Evolutionary conservation across 2,797 vertebrate genomes (phyloP).

Genomic region (Rachycentron canadum): DNA sequence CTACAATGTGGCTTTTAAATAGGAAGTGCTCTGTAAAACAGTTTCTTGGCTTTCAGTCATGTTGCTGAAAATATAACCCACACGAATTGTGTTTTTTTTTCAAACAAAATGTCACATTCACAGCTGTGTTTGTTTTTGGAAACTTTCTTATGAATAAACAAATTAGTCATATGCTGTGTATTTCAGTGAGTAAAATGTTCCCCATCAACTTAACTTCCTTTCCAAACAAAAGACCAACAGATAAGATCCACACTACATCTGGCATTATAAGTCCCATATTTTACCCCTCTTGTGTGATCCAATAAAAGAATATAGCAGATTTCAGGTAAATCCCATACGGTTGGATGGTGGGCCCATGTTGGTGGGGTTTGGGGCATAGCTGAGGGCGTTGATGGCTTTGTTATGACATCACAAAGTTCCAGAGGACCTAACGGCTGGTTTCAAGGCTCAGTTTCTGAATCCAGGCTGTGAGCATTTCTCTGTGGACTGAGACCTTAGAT

Average conservation of each 20-base stretch:
- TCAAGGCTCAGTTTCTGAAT: too few species aligned
- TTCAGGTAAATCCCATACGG: too few species aligned
- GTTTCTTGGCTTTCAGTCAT: not conserved
- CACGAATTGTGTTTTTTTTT: constrained; percentile 7
- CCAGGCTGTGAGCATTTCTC: too few species aligned
- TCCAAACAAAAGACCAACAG: not conserved
- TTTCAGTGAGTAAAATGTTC: not conserved
- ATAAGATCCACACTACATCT: not conserved
- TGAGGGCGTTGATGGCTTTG: too few species aligned
- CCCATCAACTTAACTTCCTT: not conserved
- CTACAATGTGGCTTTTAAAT: constrained; percentile 35
- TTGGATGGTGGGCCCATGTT: too few species aligned
- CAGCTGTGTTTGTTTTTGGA: not conserved
- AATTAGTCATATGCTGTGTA: not conserved
- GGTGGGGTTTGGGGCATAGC: too few species aligned
- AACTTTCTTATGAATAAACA: not conserved
- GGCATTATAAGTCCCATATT: not conserved
- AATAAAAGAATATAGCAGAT: too few species aligned
- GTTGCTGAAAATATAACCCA: constrained; percentile 19
- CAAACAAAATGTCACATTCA: constrained; percentile 6
- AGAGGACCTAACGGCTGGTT: too few species aligned
- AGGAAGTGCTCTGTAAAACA: not conserved
- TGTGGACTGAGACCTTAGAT: too few species aligned
- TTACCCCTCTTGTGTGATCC: too few species aligned
- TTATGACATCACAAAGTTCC: too few species aligned